phyloP scores from a whole-genome alignment of 2,888 invertebrate species.

The Erpobdella octoculata region DNA sequence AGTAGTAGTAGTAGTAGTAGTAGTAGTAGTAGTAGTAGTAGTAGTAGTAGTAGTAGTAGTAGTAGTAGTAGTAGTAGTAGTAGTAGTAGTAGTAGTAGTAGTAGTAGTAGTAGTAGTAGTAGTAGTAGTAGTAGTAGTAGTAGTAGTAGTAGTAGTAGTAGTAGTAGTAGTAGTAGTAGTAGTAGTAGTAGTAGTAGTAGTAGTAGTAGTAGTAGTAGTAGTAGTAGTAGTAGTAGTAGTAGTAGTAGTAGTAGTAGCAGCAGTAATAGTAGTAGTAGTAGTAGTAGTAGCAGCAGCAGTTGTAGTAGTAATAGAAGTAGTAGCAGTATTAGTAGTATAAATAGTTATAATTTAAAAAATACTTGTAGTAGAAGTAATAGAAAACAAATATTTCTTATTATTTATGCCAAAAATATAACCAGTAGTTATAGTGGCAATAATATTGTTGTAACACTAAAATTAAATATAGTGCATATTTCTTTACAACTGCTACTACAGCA shows the following conservation, averaged over 20 bases:
- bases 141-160: slow-evolving; percentile 17
- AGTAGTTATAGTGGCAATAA: too few species aligned
- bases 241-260: neutral
- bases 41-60: slow-evolving; percentile 17
- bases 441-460: too few species aligned
- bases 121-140: slow-evolving; percentile 13
- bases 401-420: too few species aligned
- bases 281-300: neutral
- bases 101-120: slow-evolving; percentile 6
- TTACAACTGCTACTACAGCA: too few species aligned
- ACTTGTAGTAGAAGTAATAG: neutral
- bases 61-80: slow-evolving; percentile 14
- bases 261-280: neutral
- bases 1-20: slow-evolving; percentile 16
- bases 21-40: slow-evolving; percentile 18
- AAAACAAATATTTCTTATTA: too few species aligned
- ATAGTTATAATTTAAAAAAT: neutral
- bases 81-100: slow-evolving; percentile 15
- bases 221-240: neutral
- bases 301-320: neutral
- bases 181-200: slow-evolving; percentile 15
- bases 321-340: too few species aligned
- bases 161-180: slow-evolving; percentile 17
- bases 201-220: neutral
- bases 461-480: too few species aligned